A percentile compares a stretch with the other conserved stretches of the same genome.
These are phyloP conservation scores for Vipera ursinii DNA, from an alignment of 2,797 vertebrate species.

Conservation along the genomic window DNA sequence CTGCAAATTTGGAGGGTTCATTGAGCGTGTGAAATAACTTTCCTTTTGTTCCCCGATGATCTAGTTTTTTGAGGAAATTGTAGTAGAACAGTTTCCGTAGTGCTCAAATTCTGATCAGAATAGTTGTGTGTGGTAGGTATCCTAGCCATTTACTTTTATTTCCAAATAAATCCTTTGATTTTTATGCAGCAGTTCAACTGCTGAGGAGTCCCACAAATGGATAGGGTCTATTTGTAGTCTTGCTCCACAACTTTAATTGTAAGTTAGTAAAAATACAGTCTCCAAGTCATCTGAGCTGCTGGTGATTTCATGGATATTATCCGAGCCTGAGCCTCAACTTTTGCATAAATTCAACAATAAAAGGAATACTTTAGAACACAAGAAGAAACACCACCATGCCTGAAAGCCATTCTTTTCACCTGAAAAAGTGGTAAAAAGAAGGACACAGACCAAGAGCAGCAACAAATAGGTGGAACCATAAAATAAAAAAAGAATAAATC, in stretches of 20 bases:
- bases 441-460: background rate
- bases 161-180: background rate
- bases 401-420: background rate
- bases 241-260: background rate
- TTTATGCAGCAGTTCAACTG: background rate
- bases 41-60: background rate
- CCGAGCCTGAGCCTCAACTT: background rate
- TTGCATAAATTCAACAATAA: background rate
- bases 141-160: background rate
- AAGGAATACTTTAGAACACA: background rate
- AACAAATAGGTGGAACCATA: background rate
- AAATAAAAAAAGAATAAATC: background rate
- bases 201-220: background rate
- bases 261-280: background rate
- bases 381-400: background rate
- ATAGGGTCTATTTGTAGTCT: background rate
- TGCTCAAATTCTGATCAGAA: background rate
- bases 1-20: background rate
- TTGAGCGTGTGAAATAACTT: background rate
- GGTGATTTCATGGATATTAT: background rate
- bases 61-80: background rate
- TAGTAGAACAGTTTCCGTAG: background rate
- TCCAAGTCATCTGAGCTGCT: background rate
- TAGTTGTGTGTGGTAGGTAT: background rate
- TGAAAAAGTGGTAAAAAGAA: too few relatives aligned